Conservation (phyloP, 2,113 vertebrate genomes). For the Apteryx owenii region DNA sequence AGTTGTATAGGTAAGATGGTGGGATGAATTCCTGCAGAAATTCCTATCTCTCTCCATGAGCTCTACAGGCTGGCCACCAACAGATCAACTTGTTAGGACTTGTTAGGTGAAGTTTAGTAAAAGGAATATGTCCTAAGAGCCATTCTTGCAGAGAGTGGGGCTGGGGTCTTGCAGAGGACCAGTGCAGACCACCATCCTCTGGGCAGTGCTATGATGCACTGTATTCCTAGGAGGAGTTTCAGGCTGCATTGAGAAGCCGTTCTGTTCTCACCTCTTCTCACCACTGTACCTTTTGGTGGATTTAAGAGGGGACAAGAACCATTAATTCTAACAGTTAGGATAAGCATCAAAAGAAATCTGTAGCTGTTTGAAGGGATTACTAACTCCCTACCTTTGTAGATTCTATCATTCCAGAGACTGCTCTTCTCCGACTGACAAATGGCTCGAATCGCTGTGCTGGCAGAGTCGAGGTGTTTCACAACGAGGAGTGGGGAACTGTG, state of each 20-base stretch:
- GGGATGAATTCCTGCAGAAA: background rate
- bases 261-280: background rate
- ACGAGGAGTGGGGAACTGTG: slow-evolving; percentile 62
- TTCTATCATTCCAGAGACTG: background rate
- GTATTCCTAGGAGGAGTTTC: background rate
- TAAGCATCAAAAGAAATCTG: background rate
- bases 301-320: background rate
- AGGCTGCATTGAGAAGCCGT: too few relatives aligned
- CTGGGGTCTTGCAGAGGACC: background rate
- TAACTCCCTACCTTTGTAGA: background rate
- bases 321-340: background rate
- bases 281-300: background rate
- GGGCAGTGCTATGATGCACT: background rate
- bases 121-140: accelerated
- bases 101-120: accelerated
- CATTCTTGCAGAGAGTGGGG: background rate
- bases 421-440: background rate
- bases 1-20: accelerated
- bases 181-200: background rate
- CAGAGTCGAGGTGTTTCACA: slow-evolving; percentile 70
- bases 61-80: background rate
- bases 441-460: slow-evolving; percentile 65
- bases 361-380: background rate
- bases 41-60: background rate
- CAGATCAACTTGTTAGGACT: background rate